phyloP scores from a whole-genome alignment of 2,888 invertebrate genomes.

The Macrosiphum euphorbiae region DNA sequence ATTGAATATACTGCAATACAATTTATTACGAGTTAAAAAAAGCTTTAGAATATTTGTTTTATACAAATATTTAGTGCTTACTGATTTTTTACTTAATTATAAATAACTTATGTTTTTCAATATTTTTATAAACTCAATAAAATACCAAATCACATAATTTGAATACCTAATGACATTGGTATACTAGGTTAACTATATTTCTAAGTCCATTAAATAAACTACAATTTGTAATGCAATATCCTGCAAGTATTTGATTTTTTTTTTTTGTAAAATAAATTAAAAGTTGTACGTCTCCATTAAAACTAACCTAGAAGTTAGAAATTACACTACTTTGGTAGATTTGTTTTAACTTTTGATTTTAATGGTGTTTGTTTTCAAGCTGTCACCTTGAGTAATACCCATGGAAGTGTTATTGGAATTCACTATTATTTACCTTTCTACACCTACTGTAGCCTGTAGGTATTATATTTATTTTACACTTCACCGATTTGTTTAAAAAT shows the following conservation, averaged over 20 bases:
- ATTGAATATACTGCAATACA: too few relatives aligned
- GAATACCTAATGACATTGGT: neutral
- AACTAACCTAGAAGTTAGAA: neutral
- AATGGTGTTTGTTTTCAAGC: neutral
- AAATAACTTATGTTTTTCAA: too few relatives aligned
- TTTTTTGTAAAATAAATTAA: neutral
- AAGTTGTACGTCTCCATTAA: neutral
- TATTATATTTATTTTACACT: neutral
- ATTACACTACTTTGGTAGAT: neutral
- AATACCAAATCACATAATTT: too few relatives aligned
- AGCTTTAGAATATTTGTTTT: too few relatives aligned
- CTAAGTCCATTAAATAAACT: neutral
- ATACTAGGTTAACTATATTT: neutral
- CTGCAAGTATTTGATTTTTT: neutral
- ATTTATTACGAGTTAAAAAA: too few relatives aligned
- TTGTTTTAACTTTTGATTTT: neutral
- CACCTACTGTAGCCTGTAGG: neutral
- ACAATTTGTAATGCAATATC: neutral
- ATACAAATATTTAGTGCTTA: too few relatives aligned
- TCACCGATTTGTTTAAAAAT: slow-evolving; percentile 9
- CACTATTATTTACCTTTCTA: slow-evolving; percentile 4
- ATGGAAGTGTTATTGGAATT: slow-evolving; percentile 13
- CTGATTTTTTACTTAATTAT: too few relatives aligned
- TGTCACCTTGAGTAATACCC: neutral
- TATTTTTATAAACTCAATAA: too few relatives aligned